Percentiles rank a stretch among this genome's conserved stretches.
Conservation (phyloP, 2,797 vertebrate species). For the Astyanax mexicanus region DNA sequence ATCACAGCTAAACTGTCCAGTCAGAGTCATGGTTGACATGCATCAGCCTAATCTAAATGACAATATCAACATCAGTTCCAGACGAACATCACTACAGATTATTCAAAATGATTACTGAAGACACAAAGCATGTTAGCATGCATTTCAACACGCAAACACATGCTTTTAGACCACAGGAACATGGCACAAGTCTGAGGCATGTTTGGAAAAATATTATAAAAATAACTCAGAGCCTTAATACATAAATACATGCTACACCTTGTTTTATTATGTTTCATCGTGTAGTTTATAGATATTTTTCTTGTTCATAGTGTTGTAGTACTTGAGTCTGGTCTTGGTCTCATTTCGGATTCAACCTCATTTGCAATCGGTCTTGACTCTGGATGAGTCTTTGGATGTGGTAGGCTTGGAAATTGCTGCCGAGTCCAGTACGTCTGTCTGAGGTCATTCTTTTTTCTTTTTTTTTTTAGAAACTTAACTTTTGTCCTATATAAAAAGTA, state of each 20-base stretch:
- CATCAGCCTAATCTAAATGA: slow-evolving; percentile 11
- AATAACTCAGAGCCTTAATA: no score
- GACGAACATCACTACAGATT: not conserved
- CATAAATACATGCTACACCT: not conserved
- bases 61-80: not conserved
- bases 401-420: no score
- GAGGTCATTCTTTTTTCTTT: no score
- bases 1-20: not conserved
- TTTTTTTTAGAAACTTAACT: no score
- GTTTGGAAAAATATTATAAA: no score
- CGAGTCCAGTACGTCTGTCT: no score
- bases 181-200: slow-evolving; percentile 2
- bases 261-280: no score
- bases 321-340: not conserved
- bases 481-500: no score
- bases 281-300: no score
- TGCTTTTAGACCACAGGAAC: slow-evolving; percentile 32
- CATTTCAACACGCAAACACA: slow-evolving; percentile 43
- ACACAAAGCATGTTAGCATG: slow-evolving; percentile 43
- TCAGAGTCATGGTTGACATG: slow-evolving; percentile 24
- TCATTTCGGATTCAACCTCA: no score
- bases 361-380: no score
- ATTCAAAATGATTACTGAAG: slow-evolving; percentile 25
- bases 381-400: no score
- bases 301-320: not conserved